Conservation (phyloP, 2,113 vertebrate species). For the Oreochromis tanganicae region DNA sequence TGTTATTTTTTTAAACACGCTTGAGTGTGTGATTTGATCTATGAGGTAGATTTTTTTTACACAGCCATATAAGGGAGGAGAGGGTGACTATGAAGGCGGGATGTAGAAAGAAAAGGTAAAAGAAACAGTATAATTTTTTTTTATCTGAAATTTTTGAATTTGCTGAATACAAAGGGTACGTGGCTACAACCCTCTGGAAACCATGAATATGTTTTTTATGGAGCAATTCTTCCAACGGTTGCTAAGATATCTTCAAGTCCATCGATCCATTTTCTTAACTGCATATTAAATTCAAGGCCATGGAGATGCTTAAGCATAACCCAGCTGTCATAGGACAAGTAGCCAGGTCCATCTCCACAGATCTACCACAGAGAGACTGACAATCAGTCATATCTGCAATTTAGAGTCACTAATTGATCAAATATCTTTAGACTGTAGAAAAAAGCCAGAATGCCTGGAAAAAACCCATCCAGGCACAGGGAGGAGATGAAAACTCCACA, state of each 20-base stretch:
- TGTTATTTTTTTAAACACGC: neutral
- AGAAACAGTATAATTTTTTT: neutral
- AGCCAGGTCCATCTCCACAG: neutral
- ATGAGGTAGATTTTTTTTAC: neutral
- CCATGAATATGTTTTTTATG: neutral
- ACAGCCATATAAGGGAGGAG: neutral
- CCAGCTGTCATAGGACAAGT: neutral
- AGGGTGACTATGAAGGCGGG: neutral
- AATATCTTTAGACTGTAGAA: neutral
- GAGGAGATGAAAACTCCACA: neutral
- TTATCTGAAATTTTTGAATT: neutral
- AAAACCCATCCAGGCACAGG: neutral
- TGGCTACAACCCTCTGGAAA: neutral
- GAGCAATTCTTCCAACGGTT: neutral
- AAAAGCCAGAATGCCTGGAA: accelerated
- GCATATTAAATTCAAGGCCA: no score
- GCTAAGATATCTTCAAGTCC: neutral
- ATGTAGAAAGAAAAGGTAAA: neutral
- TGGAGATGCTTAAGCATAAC: neutral
- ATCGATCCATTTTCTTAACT: neutral
- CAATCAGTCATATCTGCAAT: neutral
- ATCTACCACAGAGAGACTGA: neutral
- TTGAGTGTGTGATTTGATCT: neutral
- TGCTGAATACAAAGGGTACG: neutral
- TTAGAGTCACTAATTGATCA: neutral